Percentiles rank a stretch among this genome's conserved stretches.
Conservation (phyloP, 2,888 invertebrate species). For the Tetragnatha montana region DNA sequence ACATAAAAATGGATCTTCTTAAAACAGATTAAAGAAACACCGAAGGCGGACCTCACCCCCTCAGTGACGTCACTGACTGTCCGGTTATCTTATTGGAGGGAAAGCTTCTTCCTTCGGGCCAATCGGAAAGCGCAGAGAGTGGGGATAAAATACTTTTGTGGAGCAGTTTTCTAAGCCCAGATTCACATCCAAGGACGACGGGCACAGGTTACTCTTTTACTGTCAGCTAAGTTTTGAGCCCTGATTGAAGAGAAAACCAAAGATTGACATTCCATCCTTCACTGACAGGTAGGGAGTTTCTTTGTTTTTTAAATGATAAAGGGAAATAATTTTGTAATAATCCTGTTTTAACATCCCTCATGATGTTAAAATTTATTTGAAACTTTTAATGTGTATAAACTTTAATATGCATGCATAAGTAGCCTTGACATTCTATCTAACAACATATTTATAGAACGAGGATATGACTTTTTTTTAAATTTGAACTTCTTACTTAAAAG, state of each 20-base stretch:
- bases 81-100: slow-evolving; percentile 11
- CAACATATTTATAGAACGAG: too few relatives aligned
- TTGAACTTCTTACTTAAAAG: too few relatives aligned
- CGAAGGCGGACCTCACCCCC: slow-evolving; percentile 43
- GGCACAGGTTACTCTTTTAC: slow-evolving; percentile 25
- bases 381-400: too few relatives aligned
- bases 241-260: neutral
- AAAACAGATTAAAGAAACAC: slow-evolving; percentile 47
- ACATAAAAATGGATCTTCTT: slow-evolving; percentile 1
- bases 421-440: too few relatives aligned
- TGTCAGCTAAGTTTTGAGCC: slow-evolving; percentile 5
- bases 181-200: slow-evolving; percentile 26
- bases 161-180: slow-evolving; percentile 49
- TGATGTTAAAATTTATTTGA: neutral
- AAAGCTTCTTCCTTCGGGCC: neutral
- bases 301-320: neutral
- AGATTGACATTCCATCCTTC: neutral
- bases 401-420: too few relatives aligned
- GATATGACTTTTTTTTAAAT: too few relatives aligned
- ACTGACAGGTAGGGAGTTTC: neutral
- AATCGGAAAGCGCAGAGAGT: slow-evolving; percentile 16
- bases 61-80: slow-evolving; percentile 35
- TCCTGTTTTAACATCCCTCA: neutral
- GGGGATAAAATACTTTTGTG: slow-evolving; percentile 58
- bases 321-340: neutral